phyloP scores from a whole-genome alignment of 2,797 vertebrate species.

The Sebastes nivosus region DNA sequence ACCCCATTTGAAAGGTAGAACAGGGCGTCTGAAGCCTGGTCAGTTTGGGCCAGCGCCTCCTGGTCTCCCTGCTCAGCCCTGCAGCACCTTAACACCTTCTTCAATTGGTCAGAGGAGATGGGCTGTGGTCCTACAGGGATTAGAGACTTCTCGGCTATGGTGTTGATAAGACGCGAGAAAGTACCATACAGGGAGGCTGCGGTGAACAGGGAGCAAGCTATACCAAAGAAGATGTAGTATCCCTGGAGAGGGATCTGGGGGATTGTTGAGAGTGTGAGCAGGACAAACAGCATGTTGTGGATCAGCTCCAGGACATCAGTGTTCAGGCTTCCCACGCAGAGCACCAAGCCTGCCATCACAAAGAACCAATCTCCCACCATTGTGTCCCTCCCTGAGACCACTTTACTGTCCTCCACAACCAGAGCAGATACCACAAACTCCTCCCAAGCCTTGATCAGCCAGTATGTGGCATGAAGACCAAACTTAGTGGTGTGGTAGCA shows the following conservation, averaged over 20 bases:
- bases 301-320: slow-evolving; percentile 85
- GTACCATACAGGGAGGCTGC: slow-evolving; percentile 84
- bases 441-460: slow-evolving; percentile 90
- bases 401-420: slow-evolving; percentile 25
- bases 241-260: slow-evolving; percentile 82
- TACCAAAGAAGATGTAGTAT: slow-evolving; percentile 85
- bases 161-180: slow-evolving; percentile 88
- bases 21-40: slow-evolving; percentile 81
- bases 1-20: slow-evolving; percentile 90
- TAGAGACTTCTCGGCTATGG: slow-evolving; percentile 88
- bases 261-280: slow-evolving; percentile 84
- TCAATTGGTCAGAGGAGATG: slow-evolving; percentile 77
- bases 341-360: slow-evolving; percentile 78
- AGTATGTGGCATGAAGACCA: slow-evolving; percentile 85
- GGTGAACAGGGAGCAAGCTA: slow-evolving; percentile 82
- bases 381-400: slow-evolving; percentile 61
- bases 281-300: slow-evolving; percentile 85
- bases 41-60: not conserved
- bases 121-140: slow-evolving; percentile 85
- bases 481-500: slow-evolving; percentile 89
- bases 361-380: slow-evolving; percentile 93
- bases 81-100: slow-evolving; percentile 42
- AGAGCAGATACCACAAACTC: slow-evolving; percentile 82
- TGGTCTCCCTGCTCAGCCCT: slow-evolving; percentile 16
- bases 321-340: slow-evolving; percentile 83